phyloP scores from a whole-genome alignment of 2,113 vertebrate species.

The Malurus elegans region DNA sequence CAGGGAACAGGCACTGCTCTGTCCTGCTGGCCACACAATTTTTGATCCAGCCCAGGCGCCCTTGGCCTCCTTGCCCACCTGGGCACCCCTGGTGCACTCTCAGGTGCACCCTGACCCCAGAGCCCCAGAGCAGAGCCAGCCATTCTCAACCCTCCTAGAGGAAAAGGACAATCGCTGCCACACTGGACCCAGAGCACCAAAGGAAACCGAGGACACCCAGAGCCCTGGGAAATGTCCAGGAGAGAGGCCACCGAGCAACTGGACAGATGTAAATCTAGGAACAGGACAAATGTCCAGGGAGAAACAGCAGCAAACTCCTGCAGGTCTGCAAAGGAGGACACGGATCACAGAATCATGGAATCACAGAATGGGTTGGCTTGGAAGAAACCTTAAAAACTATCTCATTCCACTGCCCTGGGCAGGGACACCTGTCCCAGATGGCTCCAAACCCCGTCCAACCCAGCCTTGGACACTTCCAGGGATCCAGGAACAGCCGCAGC shows the following conservation, averaged over 20 bases:
- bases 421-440: background rate
- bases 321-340: background rate
- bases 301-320: background rate
- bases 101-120: background rate
- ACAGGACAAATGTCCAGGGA: background rate
- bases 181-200: background rate
- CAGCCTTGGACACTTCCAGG: background rate
- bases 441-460: rapidly evolving
- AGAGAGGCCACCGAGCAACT: background rate
- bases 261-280: background rate
- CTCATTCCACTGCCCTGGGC: background rate
- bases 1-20: background rate
- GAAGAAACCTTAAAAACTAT: background rate
- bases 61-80: background rate
- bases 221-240: background rate
- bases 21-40: background rate
- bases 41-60: background rate
- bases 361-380: background rate
- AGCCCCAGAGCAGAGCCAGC: background rate
- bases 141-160: background rate
- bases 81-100: background rate
- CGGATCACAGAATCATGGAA: background rate
- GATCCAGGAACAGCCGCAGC: background rate
- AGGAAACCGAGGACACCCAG: background rate
- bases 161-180: background rate